Percentiles rank a stretch among this genome's conserved stretches.
These are phyloP conservation scores for Esox lucius DNA, from an alignment of 2,797 vertebrate genomes.

Conservation along the genomic window DNA sequence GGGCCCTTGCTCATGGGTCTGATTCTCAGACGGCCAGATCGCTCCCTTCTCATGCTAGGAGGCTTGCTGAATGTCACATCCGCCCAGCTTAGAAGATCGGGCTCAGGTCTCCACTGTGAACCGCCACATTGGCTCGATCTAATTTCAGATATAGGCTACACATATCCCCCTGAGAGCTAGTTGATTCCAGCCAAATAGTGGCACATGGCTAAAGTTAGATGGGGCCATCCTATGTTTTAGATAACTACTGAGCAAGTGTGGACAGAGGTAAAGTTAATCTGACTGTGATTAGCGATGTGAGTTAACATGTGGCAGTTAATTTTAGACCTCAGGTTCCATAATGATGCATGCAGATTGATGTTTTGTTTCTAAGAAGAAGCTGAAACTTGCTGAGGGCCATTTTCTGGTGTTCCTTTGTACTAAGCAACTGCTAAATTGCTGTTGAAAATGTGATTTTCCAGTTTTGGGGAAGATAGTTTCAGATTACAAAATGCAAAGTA, in stretches of 20 bases:
- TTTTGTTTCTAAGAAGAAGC: slow-evolving; percentile 21
- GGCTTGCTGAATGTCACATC: background rate
- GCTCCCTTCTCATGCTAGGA: background rate
- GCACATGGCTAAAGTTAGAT: slow-evolving; percentile 1
- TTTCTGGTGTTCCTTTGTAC: slow-evolving; percentile 22
- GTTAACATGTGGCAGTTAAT: slow-evolving; percentile 31
- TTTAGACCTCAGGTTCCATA: slow-evolving; percentile 12
- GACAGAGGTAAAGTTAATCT: slow-evolving; percentile 51
- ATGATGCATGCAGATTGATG: slow-evolving; percentile 11
- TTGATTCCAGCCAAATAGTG: slow-evolving; percentile 23
- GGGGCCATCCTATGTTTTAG: slow-evolving; percentile 40
- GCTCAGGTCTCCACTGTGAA: background rate
- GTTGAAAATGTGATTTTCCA: too few relatives aligned
- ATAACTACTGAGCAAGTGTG: slow-evolving; percentile 53
- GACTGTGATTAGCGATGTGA: slow-evolving; percentile 42
- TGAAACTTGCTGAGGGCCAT: background rate
- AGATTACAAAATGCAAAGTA: too few relatives aligned
- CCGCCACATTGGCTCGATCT: background rate
- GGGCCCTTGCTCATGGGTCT: background rate
- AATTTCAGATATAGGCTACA: background rate
- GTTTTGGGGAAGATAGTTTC: too few relatives aligned
- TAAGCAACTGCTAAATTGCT: slow-evolving; percentile 18
- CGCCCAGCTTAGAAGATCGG: background rate
- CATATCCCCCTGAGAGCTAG: background rate
- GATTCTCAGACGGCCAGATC: background rate